Conservation (phyloP, 2,113 vertebrate genomes). For the Chloroceryle aenea region DNA sequence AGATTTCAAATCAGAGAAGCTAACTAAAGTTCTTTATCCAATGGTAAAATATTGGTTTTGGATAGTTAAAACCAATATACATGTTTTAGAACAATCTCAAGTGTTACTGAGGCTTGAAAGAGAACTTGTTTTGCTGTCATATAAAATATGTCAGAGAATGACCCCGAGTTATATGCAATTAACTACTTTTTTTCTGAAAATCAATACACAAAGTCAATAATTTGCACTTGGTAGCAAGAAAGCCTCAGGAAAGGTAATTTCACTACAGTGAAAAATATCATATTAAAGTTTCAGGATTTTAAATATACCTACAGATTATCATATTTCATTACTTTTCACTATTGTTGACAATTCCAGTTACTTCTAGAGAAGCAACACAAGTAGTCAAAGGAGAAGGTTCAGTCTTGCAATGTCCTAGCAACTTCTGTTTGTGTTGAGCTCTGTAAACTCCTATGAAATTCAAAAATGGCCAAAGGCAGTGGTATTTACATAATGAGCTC, state of each 20-base stretch:
- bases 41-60: background rate
- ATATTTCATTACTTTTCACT: background rate
- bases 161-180: background rate
- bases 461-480: background rate
- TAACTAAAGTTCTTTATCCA: background rate
- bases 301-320: background rate
- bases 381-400: background rate
- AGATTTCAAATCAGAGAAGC: background rate
- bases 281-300: background rate
- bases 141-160: background rate
- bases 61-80: background rate
- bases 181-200: background rate
- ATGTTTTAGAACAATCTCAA: background rate
- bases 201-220: background rate
- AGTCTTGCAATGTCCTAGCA: background rate
- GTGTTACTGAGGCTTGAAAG: background rate
- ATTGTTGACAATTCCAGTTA: background rate
- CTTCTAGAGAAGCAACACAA: background rate
- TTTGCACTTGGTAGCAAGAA: background rate
- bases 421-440: background rate
- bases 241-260: background rate
- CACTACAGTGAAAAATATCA: background rate
- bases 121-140: background rate
- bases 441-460: background rate
- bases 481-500: background rate